Percentiles rank a stretch among this genome's conserved stretches.
Evolutionary conservation across 2,113 vertebrate genomes (phyloP).

Genomic region (Scopus umbretta): DNA sequence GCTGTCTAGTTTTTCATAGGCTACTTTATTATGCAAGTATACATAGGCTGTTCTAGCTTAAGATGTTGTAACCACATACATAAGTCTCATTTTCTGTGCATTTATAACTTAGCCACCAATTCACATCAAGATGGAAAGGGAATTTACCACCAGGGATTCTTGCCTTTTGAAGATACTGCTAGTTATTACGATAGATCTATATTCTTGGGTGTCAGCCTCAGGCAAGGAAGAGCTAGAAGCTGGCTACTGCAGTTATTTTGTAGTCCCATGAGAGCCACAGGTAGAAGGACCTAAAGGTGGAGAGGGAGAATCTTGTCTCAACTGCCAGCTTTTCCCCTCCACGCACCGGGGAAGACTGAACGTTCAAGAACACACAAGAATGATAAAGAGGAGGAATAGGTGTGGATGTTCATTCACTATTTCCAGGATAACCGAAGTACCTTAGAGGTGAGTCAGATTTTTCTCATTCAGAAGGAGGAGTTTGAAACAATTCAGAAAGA

Average conservation of each 20-base stretch:
- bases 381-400: not conserved
- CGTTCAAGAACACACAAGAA: not conserved
- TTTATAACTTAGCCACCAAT: constrained; percentile 6
- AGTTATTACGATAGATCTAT: not conserved
- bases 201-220: not conserved
- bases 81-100: not conserved
- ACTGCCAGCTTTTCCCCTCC: not conserved
- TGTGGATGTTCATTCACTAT: not conserved
- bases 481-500: not conserved
- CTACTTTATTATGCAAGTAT: constrained; percentile 7
- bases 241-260: not conserved
- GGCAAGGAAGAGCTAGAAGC: not conserved
- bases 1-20: not conserved
- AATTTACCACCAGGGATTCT: constrained; percentile 22
- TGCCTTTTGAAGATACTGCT: not conserved
- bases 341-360: not conserved
- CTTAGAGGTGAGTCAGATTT: not conserved
- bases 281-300: not conserved
- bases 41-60: not conserved
- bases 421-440: not conserved
- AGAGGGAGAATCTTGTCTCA: not conserved
- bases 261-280: not conserved
- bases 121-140: not conserved
- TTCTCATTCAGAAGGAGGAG: not conserved
- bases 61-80: not conserved